Conservation (phyloP, 2,888 invertebrate genomes). For the Dynastes grantii region DNA sequence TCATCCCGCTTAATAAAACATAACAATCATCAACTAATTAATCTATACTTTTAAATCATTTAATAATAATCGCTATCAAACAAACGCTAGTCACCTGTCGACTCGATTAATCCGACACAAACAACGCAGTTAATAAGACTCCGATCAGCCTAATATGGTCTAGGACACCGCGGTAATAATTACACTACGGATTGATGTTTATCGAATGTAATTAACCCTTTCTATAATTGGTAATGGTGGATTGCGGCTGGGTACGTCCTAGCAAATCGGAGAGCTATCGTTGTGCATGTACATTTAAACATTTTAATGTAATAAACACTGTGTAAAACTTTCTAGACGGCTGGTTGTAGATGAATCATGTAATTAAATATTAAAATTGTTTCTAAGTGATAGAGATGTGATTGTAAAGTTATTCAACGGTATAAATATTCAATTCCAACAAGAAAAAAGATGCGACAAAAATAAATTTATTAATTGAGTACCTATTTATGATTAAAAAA, state of each 20-base stretch:
- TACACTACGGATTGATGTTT: slow-evolving; percentile 19
- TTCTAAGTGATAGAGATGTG: background rate
- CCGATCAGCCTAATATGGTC: slow-evolving; percentile 28
- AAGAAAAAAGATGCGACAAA: too few species aligned
- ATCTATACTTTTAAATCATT: slow-evolving; percentile 7
- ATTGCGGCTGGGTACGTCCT: background rate
- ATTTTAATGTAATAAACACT: too few species aligned
- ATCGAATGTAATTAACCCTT: slow-evolving; percentile 21
- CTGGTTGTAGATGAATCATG: background rate
- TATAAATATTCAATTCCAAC: too few species aligned
- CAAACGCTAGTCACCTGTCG: slow-evolving; percentile 9
- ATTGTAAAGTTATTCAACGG: background rate
- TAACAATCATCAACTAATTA: slow-evolving; percentile 15
- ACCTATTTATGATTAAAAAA: too few species aligned
- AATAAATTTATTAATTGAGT: too few species aligned
- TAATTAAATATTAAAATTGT: background rate
- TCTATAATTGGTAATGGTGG: slow-evolving; percentile 31
- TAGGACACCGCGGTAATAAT: slow-evolving; percentile 21
- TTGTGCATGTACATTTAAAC: too few species aligned
- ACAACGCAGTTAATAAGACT: slow-evolving; percentile 23
- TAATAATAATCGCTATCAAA: background rate
- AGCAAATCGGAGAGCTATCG: too few species aligned
- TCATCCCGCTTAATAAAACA: too few species aligned
- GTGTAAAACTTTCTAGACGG: too few species aligned
- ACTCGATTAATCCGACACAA: slow-evolving; percentile 26